A percentile compares a stretch with the other conserved stretches of the same genome.
phyloP scores from a whole-genome alignment of 92 coral and sea anemone species.

The Pocillopora grandis region DNA sequence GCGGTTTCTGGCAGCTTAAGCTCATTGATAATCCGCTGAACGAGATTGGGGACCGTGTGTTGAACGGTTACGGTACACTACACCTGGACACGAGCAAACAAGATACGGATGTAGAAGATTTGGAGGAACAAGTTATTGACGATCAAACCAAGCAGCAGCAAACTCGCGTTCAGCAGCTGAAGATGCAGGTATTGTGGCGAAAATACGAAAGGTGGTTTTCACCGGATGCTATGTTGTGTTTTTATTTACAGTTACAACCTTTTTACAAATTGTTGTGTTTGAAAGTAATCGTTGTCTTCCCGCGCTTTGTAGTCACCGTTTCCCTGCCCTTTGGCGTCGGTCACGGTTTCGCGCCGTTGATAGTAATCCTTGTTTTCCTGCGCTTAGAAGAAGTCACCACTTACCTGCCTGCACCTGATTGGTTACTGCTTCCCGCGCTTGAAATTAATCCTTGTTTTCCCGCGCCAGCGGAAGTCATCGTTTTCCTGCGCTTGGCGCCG shows the following conservation, averaged over 20 bases:
- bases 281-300: not conserved
- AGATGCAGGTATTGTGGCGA: conserved; percentile 46
- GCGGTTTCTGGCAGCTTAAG: conserved; percentile 88
- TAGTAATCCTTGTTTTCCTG: not conserved
- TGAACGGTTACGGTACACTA: conserved; percentile 81
- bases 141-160: conserved; percentile 97
- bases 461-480: not conserved
- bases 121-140: conserved; percentile 98
- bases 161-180: conserved; percentile 65
- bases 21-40: conserved; percentile 92
- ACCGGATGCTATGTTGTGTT: not conserved
- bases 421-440: not conserved
- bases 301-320: not conserved
- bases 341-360: not conserved
- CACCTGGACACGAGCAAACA: conserved; percentile 98
- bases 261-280: no score
- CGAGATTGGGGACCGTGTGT: conserved; percentile 91
- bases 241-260: no score
- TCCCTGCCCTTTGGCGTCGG: not conserved
- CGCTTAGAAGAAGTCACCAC: not conserved
- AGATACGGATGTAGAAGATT: conserved; percentile 94
- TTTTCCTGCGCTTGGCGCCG: not conserved
- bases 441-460: not conserved
- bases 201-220: not conserved
- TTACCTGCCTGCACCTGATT: not conserved